Percentiles rank a stretch among this genome's conserved stretches.
phyloP scores from a whole-genome alignment of 2,113 vertebrate genomes.

The Nanorana parkeri region DNA sequence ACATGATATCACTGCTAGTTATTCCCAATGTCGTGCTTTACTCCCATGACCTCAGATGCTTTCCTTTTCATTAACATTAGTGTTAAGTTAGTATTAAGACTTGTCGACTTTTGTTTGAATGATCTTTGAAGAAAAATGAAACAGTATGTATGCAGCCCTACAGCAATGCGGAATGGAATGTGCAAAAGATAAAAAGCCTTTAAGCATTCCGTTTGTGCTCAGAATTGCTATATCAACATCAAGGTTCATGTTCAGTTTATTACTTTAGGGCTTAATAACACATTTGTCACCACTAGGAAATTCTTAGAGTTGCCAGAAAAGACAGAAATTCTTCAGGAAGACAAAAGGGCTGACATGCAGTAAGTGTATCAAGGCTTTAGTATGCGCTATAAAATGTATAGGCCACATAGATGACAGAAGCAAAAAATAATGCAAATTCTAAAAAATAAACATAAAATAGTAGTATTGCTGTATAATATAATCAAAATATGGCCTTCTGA shows the following conservation, averaged over 20 bases:
- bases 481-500: neutral
- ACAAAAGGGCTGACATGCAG: neutral
- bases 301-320: slow-evolving; percentile 44
- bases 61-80: slow-evolving; percentile 3
- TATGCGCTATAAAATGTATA: no score
- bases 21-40: neutral
- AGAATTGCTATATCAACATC: slow-evolving; percentile 45
- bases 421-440: no score
- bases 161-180: slow-evolving; percentile 44
- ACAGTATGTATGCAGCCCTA: slow-evolving; percentile 32
- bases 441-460: no score
- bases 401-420: no score
- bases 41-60: slow-evolving; percentile 13
- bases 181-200: slow-evolving; percentile 48
- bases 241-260: slow-evolving; percentile 51
- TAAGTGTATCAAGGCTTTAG: slow-evolving; percentile 2
- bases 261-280: slow-evolving; percentile 50
- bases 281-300: slow-evolving; percentile 50
- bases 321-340: slow-evolving; percentile 19
- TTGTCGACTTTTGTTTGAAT: slow-evolving; percentile 29
- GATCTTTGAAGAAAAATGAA: slow-evolving; percentile 26
- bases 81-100: slow-evolving; percentile 19
- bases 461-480: neutral
- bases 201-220: slow-evolving; percentile 42
- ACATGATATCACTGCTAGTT: neutral